Conservation (phyloP, 2,888 invertebrate species). For the Lingula anatina region DNA sequence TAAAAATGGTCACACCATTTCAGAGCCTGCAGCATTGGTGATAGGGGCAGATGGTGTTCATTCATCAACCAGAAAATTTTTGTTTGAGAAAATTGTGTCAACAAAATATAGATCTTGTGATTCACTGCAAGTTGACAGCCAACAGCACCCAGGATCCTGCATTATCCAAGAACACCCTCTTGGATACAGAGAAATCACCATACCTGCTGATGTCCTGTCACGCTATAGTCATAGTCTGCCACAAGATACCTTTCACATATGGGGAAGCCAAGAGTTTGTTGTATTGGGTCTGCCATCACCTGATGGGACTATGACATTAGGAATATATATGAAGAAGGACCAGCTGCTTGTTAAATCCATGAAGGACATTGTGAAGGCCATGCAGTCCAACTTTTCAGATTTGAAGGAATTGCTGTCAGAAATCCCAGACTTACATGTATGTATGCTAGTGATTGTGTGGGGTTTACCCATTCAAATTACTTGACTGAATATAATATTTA, state of each 20-base stretch:
- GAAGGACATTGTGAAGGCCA: too few species aligned
- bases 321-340: not conserved
- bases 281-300: not conserved
- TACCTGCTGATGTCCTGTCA: not conserved
- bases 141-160: not conserved
- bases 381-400: not conserved
- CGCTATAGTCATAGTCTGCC: not conserved
- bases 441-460: not conserved
- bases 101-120: too few species aligned
- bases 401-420: not conserved
- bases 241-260: not conserved
- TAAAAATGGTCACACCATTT: too few species aligned
- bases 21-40: too few species aligned
- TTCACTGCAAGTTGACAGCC: too few species aligned
- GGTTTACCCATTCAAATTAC: not conserved
- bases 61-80: too few species aligned
- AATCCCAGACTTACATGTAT: not conserved
- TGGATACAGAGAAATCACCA: not conserved
- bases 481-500: not conserved
- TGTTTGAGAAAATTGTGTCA: too few species aligned
- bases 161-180: not conserved
- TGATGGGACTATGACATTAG: not conserved
- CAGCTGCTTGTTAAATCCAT: too few species aligned
- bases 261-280: not conserved
- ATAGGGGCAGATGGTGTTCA: too few species aligned